Percentiles rank a stretch among this genome's conserved stretches.
Conservation (phyloP, 2,797 vertebrate species). For the Kryptopterus vitreolus region DNA sequence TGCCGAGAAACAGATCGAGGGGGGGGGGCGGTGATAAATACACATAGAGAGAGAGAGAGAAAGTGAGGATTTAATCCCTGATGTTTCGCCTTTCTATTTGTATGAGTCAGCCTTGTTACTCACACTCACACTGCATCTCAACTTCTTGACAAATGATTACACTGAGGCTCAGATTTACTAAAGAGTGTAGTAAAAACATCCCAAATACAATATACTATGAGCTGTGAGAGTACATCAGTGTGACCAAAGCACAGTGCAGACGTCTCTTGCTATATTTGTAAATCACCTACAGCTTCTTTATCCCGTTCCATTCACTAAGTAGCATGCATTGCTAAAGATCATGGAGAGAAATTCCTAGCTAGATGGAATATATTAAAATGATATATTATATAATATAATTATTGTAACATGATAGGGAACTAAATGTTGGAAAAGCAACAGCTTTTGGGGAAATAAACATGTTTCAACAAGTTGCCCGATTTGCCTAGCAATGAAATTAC, state of each 20-base stretch:
- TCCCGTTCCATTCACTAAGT: not conserved
- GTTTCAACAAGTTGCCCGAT: not conserved
- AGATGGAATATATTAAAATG: no score
- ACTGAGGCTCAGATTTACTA: not conserved
- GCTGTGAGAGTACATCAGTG: not conserved
- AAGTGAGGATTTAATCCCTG: not conserved
- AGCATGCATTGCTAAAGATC: not conserved
- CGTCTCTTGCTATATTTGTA: not conserved
- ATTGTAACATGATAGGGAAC: not conserved
- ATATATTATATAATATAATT: no score
- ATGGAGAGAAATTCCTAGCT: no score
- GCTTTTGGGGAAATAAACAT: not conserved
- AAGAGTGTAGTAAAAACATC: no score
- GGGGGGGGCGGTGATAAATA: no score
- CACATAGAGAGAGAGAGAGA: not conserved
- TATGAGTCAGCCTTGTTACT: not conserved
- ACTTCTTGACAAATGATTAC: not conserved
- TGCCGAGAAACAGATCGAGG: slow-evolving; percentile 54
- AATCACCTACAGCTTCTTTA: not conserved
- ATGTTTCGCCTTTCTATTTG: not conserved
- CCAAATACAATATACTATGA: not conserved
- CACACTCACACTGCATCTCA: not conserved
- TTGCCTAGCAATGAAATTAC: slow-evolving; percentile 20
- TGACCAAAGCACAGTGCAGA: not conserved
- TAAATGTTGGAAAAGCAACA: not conserved